Evolutionary conservation across 2,797 vertebrate species (phyloP), one percentile per base, ranked within the genome.

Genomic region (Tauraco hartlaubi): DNA sequence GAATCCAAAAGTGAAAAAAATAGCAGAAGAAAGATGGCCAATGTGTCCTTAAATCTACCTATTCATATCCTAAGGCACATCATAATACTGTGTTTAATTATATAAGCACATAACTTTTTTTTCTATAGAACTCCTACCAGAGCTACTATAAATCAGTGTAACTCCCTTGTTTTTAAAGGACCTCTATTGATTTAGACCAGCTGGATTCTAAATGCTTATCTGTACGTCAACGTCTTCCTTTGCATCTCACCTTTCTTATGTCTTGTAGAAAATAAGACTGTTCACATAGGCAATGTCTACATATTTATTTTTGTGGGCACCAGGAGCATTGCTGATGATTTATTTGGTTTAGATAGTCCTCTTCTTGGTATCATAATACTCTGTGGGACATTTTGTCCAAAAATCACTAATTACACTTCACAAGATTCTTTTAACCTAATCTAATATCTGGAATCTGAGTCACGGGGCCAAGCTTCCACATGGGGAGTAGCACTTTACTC

Each of bases 141-240:
- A 84, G 85, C 88, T 84, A 59, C 85, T 73, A 94, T 90, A 97
- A 96, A 96, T 96, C 94, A 94, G 77, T 41, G 23, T 55, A 90
- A 90, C 77, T 87, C 74, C 85, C 77, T 55, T 90, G 74, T 73
- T 71, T 94, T 90, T 79, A 76, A 94, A 84, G 64, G 28, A 63
- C 14, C 41, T 80, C 39, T 35, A 62, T 66, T 94, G 88, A 95
- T 92, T 96, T 83, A 91, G 73, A 90, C 76, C 91, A 94, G 75
- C 89, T 95, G 95, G 82, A 61, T 73, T 95, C 71, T 52, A 89
- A 96, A 72, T 69, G 74, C 67, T 93, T 90, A 66, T 92, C 90
- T 93, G 10, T 62, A 62, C 7, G 63, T 93, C 95, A 94, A 0
- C 28, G 83, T 94, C 94, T 90, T 80, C 61, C 49, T 79, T 94